phyloP scores from a whole-genome alignment of 2,888 invertebrate species.

The Meandrusa payeni region DNA sequence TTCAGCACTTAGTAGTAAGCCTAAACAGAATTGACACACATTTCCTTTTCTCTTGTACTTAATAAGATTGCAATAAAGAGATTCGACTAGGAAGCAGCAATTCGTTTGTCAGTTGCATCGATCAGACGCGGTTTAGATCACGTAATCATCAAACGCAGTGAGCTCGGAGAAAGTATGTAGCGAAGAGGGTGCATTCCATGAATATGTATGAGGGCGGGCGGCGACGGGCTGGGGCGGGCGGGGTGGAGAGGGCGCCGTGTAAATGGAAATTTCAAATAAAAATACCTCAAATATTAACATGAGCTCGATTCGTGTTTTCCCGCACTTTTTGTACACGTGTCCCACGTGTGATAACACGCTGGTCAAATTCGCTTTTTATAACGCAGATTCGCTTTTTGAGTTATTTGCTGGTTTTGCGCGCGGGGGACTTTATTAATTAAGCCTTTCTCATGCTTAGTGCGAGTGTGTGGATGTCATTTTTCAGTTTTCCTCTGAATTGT shows the following conservation, averaged over 20 bases:
- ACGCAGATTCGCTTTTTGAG: constrained; percentile 29
- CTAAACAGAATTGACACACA: too few species aligned
- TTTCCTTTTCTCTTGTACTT: too few species aligned
- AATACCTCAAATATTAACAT: constrained; percentile 80
- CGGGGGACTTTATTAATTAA: constrained; percentile 13
- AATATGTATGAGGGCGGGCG: constrained; percentile 80
- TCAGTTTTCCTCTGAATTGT: too few species aligned
- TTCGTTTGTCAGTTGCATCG: constrained; percentile 22
- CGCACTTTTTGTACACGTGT: constrained; percentile 52
- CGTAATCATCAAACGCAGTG: constrained; percentile 24
- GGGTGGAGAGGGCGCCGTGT: constrained; percentile 37
- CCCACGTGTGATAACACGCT: constrained; percentile 64
- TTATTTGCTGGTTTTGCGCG: constrained; percentile 25
- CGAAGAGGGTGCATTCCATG: constrained; percentile 81
- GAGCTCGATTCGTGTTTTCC: constrained; percentile 75
- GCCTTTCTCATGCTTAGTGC: neutral
- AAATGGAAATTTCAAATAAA: constrained; percentile 82
- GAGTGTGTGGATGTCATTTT: neutral
- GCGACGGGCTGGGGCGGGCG: constrained; percentile 22
- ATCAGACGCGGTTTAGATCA: constrained; percentile 15
- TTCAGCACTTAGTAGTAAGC: too few species aligned
- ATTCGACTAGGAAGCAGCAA: constrained; percentile 2
- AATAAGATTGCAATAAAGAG: too few species aligned
- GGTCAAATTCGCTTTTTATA: constrained; percentile 46
- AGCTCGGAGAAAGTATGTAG: constrained; percentile 65